Percentiles rank a stretch among this genome's conserved stretches.
phyloP scores from a whole-genome alignment of 2,888 invertebrate genomes.

The Hoplodrina blanda region DNA sequence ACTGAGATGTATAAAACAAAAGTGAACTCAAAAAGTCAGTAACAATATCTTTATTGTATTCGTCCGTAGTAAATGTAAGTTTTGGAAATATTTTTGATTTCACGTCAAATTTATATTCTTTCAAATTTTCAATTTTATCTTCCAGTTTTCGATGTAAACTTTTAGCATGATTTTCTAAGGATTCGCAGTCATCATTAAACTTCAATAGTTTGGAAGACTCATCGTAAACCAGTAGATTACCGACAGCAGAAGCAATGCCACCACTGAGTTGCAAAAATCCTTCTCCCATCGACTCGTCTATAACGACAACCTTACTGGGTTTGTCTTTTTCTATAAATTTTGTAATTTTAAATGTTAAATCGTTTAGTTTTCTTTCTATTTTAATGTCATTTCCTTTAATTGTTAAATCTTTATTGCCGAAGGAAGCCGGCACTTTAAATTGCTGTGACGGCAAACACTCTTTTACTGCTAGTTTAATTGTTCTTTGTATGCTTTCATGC shows the following conservation, averaged over 20 bases:
- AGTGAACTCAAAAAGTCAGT: too few relatives aligned
- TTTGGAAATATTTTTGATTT: conserved; percentile 33
- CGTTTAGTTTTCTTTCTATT: conserved; percentile 21
- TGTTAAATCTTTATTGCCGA: conserved; percentile 51
- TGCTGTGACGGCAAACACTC: background rate
- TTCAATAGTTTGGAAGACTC: conserved; percentile 5
- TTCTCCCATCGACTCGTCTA: conserved; percentile 32
- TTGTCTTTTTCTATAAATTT: conserved; percentile 16
- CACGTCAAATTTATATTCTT: conserved; percentile 25
- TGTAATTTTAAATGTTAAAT: conserved; percentile 11
- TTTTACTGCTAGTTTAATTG: too few relatives aligned
- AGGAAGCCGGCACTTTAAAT: conserved; percentile 42
- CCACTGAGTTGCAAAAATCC: conserved; percentile 27
- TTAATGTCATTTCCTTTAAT: conserved; percentile 22
- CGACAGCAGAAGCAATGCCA: conserved; percentile 45
- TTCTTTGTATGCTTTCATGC: too few relatives aligned
- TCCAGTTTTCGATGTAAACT: too few relatives aligned
- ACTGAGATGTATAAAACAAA: conserved; percentile 42
- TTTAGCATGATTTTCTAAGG: conserved; percentile 19
- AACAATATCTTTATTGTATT: too few relatives aligned
- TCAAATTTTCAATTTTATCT: too few relatives aligned
- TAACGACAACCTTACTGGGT: conserved; percentile 1
- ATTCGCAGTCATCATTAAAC: conserved; percentile 15
- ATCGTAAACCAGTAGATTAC: conserved; percentile 39
- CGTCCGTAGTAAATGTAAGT: conserved; percentile 1